A percentile compares a stretch with the other conserved stretches of the same genome.
These are phyloP conservation scores for Trichosurus vulpecula DNA, from an alignment of 2,797 vertebrate species.

Conservation along the genomic window DNA sequence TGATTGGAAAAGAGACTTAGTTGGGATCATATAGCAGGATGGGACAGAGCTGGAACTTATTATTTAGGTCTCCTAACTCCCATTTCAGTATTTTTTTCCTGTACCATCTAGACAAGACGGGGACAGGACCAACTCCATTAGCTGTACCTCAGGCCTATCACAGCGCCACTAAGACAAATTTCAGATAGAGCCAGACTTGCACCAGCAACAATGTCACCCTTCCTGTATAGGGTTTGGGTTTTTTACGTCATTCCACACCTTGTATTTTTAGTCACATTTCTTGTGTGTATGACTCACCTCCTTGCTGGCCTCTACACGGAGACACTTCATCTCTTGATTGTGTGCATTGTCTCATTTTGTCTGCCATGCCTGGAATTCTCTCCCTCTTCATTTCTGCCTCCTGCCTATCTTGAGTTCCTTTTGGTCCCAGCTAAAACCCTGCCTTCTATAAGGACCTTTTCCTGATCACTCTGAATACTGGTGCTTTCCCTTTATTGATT, in stretches of 20 bases:
- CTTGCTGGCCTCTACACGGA: neutral
- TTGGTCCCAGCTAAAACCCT: neutral
- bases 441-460: neutral
- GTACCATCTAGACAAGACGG: neutral
- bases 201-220: neutral
- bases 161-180: neutral
- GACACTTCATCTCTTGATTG: neutral
- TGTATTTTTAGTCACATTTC: neutral
- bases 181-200: neutral
- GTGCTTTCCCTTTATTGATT: neutral
- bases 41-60: neutral
- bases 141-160: neutral
- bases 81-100: neutral
- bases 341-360: neutral
- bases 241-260: neutral
- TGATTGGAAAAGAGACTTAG: neutral
- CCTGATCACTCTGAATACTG: neutral
- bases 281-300: neutral
- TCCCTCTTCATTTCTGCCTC: neutral
- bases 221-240: neutral
- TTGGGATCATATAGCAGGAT: neutral
- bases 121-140: neutral
- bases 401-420: neutral
- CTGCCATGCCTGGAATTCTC: neutral
- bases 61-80: neutral